Percentiles rank a stretch among this genome's conserved stretches.
Evolutionary conservation across 1,140 invertebrate genomes (phyloP).

Genomic region (Chelonus insularis): DNA sequence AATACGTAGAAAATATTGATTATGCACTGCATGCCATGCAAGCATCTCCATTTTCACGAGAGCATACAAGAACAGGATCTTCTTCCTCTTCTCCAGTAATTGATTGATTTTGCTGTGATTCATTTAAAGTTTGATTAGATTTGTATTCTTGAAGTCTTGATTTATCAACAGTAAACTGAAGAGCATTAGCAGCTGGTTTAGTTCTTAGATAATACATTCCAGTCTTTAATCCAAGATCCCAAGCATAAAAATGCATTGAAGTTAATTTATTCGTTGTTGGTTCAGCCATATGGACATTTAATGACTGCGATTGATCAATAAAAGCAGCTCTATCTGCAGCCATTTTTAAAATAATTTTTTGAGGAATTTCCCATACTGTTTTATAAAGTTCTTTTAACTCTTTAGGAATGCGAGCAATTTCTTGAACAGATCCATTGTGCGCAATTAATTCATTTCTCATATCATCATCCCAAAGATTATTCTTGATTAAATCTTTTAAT

Average conservation of each 20-base stretch:
- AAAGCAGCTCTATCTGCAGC: constrained; percentile 96
- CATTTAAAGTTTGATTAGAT: constrained; percentile 29
- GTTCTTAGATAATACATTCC: constrained; percentile 99
- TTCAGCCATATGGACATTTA: constrained; percentile 95
- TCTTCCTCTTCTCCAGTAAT: constrained; percentile 57
- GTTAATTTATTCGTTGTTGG: constrained; percentile 92
- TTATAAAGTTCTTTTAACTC: constrained; percentile 92
- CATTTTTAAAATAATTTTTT: constrained; percentile 95
- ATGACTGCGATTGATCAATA: constrained; percentile 97
- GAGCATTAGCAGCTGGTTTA: constrained; percentile 93
- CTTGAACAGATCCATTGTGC: constrained; percentile 82
- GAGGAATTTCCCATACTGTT: constrained; percentile 98
- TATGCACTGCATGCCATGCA: constrained; percentile 81
- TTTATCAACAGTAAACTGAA: constrained; percentile 98
- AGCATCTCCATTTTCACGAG: constrained; percentile 87
- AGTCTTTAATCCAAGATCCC: constrained; percentile 96
- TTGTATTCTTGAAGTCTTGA: constrained; percentile 65
- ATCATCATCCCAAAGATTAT: constrained; percentile 89
- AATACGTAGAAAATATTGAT: no score
- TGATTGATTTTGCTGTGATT: neutral
- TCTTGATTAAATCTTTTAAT: constrained; percentile 88
- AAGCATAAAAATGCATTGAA: constrained; percentile 98
- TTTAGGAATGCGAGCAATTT: constrained; percentile 56
- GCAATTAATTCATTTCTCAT: constrained; percentile 95
- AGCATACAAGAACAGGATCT: constrained; percentile 78